Evolutionary conservation across 2,888 invertebrate genomes (phyloP).

Genomic region (Archaeoteleia sp.): DNA sequence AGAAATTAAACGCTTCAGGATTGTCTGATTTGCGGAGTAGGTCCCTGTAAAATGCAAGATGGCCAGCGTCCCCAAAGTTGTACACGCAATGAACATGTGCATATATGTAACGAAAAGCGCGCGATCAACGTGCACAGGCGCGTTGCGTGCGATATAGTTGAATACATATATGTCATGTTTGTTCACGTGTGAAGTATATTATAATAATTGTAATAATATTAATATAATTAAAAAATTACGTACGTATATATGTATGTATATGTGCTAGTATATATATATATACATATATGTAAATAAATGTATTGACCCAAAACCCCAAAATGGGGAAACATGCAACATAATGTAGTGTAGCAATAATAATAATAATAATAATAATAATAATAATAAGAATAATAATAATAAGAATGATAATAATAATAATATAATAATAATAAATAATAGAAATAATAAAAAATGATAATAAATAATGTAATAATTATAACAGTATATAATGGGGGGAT

Average conservation of each 20-base stretch:
- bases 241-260: slow-evolving; percentile 55
- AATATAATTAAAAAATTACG: slow-evolving; percentile 49
- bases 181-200: slow-evolving; percentile 57
- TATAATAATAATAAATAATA: too few relatives aligned
- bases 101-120: slow-evolving; percentile 32
- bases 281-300: too few relatives aligned
- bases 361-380: slow-evolving; percentile 61
- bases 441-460: slow-evolving; percentile 52
- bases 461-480: slow-evolving; percentile 26
- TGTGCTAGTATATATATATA: slow-evolving; percentile 56
- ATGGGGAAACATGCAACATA: slow-evolving; percentile 74
- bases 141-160: slow-evolving; percentile 17
- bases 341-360: slow-evolving; percentile 68
- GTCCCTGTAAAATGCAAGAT: slow-evolving; percentile 75
- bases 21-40: slow-evolving; percentile 75
- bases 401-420: too few relatives aligned
- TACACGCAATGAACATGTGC: slow-evolving; percentile 66
- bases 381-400: too few relatives aligned
- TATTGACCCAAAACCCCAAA: slow-evolving; percentile 70
- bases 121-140: slow-evolving; percentile 13
- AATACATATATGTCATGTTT: slow-evolving; percentile 50
- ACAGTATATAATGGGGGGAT: slow-evolving; percentile 60
- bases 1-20: slow-evolving; percentile 73
- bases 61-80: slow-evolving; percentile 75
- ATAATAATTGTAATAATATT: slow-evolving; percentile 49